phyloP scores from a whole-genome alignment of 2,113 vertebrate species.

The Thinocorus orbignyianus region DNA sequence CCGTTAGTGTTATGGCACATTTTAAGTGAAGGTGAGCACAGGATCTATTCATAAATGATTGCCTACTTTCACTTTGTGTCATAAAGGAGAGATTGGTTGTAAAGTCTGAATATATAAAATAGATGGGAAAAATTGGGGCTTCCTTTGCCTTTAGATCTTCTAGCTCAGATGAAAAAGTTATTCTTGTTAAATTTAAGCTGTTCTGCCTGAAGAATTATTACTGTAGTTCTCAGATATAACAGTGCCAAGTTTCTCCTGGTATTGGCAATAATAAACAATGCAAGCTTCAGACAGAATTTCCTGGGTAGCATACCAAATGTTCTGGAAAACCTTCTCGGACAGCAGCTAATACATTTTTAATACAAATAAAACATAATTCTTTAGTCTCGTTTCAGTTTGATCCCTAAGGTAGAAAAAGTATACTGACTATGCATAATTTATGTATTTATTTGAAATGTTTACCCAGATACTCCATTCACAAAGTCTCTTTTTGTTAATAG shows the following conservation, averaged over 20 bases:
- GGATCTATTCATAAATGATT: slow-evolving; percentile 36
- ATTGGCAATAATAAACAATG: slow-evolving; percentile 54
- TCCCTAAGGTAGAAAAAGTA: slow-evolving; percentile 51
- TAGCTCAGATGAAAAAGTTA: slow-evolving; percentile 35
- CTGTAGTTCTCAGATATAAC: slow-evolving; percentile 30
- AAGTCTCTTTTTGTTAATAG: slow-evolving; percentile 34
- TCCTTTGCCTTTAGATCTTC: slow-evolving; percentile 40
- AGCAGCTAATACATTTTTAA: slow-evolving; percentile 68
- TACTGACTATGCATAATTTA: slow-evolving; percentile 37
- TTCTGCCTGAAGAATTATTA: slow-evolving; percentile 50
- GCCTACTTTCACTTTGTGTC: slow-evolving; percentile 27
- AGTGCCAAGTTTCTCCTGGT: slow-evolving; percentile 26
- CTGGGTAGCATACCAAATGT: slow-evolving; percentile 59
- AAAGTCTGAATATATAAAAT: slow-evolving; percentile 41
- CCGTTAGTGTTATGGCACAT: not conserved
- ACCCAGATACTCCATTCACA: slow-evolving; percentile 31
- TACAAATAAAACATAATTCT: slow-evolving; percentile 58
- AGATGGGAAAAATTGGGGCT: slow-evolving; percentile 36
- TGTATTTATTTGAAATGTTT: slow-evolving; percentile 62
- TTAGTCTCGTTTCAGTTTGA: slow-evolving; percentile 4
- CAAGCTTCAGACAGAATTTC: slow-evolving; percentile 47
- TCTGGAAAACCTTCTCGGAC: slow-evolving; percentile 51
- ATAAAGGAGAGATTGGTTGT: slow-evolving; percentile 48
- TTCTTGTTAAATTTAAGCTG: slow-evolving; percentile 55
- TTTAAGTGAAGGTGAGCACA: slow-evolving; percentile 1